phyloP scores from a whole-genome alignment of 2,888 invertebrate species.

The Cremastinae sp. region DNA sequence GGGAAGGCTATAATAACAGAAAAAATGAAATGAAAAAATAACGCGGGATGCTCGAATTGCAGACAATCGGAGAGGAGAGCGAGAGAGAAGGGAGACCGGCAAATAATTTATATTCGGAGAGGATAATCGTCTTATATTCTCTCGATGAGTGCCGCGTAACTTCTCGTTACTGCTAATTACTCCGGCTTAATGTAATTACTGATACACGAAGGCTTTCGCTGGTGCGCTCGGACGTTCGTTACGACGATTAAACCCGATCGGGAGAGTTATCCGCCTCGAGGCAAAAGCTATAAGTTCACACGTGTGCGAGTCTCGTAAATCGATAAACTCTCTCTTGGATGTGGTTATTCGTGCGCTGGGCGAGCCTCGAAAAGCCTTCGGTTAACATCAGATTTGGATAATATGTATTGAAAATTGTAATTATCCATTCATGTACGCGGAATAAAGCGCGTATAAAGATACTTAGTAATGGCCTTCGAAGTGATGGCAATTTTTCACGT shows the following conservation, averaged over 20 bases:
- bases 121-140: conserved; percentile 30
- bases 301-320: conserved; percentile 47
- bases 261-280: conserved; percentile 37
- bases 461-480: not conserved
- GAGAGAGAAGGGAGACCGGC: conserved; percentile 25
- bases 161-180: conserved; percentile 61
- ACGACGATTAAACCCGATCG: conserved; percentile 57
- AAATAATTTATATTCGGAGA: conserved; percentile 37
- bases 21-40: conserved; percentile 15
- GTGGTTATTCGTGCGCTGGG: not conserved
- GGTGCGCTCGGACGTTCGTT: conserved; percentile 6
- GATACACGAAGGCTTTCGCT: no score
- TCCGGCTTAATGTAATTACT: conserved; percentile 58
- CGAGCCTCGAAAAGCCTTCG: not conserved
- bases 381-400: not conserved
- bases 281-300: conserved; percentile 60
- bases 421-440: not conserved
- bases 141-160: conserved; percentile 55
- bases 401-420: not conserved
- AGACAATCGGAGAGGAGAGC: conserved; percentile 42
- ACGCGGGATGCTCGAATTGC: conserved; percentile 43
- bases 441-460: not conserved
- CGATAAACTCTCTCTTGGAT: conserved; percentile 42
- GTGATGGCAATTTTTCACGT: conserved; percentile 11
- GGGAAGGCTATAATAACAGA: conserved; percentile 13